These are phyloP conservation scores for Chironomus tepperi DNA, from an alignment of 1,140 invertebrate genomes.

Conservation along the genomic window DNA sequence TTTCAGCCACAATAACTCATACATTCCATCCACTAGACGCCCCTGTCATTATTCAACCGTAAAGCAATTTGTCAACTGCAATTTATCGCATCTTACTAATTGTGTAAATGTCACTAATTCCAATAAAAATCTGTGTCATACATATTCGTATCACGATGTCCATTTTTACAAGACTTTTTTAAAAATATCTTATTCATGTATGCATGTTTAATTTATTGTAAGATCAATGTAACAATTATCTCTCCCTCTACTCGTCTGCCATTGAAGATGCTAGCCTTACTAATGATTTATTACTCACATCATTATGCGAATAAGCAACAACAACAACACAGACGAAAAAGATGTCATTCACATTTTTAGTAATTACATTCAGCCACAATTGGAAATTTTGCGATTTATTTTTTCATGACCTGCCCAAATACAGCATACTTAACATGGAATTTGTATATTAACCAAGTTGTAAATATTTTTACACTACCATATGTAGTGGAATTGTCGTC, in stretches of 20 bases:
- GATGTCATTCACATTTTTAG: not conserved
- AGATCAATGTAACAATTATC: not conserved
- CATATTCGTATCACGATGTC: not conserved
- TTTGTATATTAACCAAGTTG: not conserved
- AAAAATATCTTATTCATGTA: not conserved
- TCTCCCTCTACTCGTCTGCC: not conserved
- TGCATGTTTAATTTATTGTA: not conserved
- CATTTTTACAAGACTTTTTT: not conserved
- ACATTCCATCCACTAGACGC: too few species aligned
- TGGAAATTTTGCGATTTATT: not conserved
- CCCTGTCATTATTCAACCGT: too few species aligned
- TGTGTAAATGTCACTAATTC: not conserved
- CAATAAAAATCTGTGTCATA: conserved; percentile 2
- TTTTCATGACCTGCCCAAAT: not conserved
- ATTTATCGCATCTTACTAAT: conserved; percentile 13
- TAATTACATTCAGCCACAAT: not conserved
- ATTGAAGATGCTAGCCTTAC: not conserved
- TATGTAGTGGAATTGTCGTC: not conserved
- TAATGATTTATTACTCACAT: too few species aligned
- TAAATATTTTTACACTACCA: conserved; percentile 3
- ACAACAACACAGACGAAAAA: not conserved
- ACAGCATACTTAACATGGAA: not conserved
- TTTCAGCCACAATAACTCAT: too few species aligned
- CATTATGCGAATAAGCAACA: too few species aligned
- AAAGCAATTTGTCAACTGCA: conserved; percentile 3